Evolutionary conservation across 2,113 vertebrate genomes (phyloP).

Genomic region (Shinisaurus crocodilurus): DNA sequence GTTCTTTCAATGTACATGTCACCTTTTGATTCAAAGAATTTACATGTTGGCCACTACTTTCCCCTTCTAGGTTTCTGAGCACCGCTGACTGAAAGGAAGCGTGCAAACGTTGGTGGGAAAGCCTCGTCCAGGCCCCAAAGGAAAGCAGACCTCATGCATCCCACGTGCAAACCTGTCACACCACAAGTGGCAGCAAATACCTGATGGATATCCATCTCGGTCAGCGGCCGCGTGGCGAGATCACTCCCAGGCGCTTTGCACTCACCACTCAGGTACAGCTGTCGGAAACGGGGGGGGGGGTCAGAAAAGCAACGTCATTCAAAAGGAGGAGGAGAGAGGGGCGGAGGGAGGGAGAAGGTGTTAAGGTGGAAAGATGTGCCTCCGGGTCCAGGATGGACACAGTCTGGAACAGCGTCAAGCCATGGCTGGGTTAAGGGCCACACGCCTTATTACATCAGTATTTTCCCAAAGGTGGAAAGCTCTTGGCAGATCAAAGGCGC

Average conservation of each 20-base stretch:
- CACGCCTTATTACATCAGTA: not conserved
- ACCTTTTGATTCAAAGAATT: not conserved
- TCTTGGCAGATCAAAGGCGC: not conserved
- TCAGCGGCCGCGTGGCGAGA: slow-evolving; percentile 82
- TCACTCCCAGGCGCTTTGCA: slow-evolving; percentile 77
- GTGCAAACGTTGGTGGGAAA: not conserved
- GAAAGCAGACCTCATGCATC: slow-evolving; percentile 63
- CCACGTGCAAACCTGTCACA: slow-evolving; percentile 14
- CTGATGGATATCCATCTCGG: slow-evolving; percentile 89
- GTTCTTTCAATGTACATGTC: not conserved
- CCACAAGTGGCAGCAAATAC: slow-evolving; percentile 74
- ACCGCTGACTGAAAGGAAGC: not conserved
- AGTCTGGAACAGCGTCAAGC: not conserved
- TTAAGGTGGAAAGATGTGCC: not conserved
- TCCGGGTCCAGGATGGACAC: not conserved
- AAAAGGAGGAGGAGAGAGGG: slow-evolving; percentile 7
- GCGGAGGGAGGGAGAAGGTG: not conserved
- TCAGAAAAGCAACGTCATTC: slow-evolving; percentile 47
- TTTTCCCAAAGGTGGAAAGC: too few relatives aligned
- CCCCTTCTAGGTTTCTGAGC: too few relatives aligned
- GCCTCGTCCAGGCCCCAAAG: not conserved
- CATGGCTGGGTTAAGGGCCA: not conserved
- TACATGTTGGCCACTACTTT: too few relatives aligned
- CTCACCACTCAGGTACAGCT: slow-evolving; percentile 92
- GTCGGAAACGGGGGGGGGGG: slow-evolving; percentile 65